Evolutionary conservation across 1,140 invertebrate species (phyloP), one percentile per base, ranked within the genome.

Genomic region (Elysia chlorotica): DNA sequence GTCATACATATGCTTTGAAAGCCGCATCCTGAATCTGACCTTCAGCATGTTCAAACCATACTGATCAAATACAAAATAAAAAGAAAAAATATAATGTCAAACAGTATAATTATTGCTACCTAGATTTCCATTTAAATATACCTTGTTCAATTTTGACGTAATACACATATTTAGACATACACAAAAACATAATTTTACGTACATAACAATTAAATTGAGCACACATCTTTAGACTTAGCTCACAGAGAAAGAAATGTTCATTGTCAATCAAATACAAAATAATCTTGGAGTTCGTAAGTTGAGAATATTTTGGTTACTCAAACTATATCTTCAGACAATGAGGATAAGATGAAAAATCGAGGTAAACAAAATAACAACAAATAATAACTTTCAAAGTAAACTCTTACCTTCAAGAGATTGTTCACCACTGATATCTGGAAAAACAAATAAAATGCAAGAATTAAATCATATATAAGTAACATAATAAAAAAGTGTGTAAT

Each of bases 1-100:
- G 78, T 94, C 91, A 87, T 97, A 94, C 36, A 99, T 88, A 88
- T 96, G 90, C 74, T 92, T 89, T 6, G 95, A 95, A 59, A 99
- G 89, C 83, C 96, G 93, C 54, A 95, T 95, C 78, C 97, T 90
- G 79, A 99, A 93, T 73, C 94, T 90, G 19, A 99, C 88, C 87
- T 97, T 98, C 73, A 98, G 88, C 90, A 98, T 95, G 76, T 95
- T 95, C 81, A 99, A 91, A 77, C 95, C 93, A 91, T 94, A 98
- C 90, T 91, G 80, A 63, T 83, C 84, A 14, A 70, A 67, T 62
- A 41, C 63, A 71, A 0, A 41, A 73, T 56, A 21, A 63, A 56
- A 63, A 38, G 33, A 74, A 37, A 59, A 28, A 74, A 74, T 35
- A 68, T 2, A 62, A 33, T 54, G n/a, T 23, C 14, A 41, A 30